Evolutionary conservation across 2,797 vertebrate species (phyloP).

Genomic region (Eurystomus glaucurus): DNA sequence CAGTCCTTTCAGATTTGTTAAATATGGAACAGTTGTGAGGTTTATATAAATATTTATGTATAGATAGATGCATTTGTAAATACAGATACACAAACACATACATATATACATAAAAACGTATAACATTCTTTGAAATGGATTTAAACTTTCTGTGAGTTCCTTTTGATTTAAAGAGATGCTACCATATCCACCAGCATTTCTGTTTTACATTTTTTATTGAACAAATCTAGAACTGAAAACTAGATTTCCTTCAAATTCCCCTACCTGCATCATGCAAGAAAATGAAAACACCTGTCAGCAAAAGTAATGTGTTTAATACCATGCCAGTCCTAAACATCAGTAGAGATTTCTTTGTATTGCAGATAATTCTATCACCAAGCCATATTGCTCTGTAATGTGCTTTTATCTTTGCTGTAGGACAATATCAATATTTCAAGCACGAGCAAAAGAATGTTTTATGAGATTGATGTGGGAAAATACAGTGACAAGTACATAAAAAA

Average conservation of each 20-base stretch:
- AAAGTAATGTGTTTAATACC: constrained; percentile 88
- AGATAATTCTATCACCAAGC: constrained; percentile 85
- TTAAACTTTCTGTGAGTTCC: constrained; percentile 54
- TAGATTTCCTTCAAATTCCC: constrained; percentile 80
- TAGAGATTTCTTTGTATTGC: constrained; percentile 80
- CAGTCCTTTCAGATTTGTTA: neutral
- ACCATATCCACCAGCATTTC: constrained; percentile 44
- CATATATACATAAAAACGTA: neutral
- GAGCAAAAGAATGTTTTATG: constrained; percentile 80
- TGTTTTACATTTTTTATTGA: constrained; percentile 79
- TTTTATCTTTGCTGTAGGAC: constrained; percentile 82
- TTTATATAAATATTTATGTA: neutral
- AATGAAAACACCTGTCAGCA: constrained; percentile 86
- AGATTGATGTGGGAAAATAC: constrained; percentile 79
- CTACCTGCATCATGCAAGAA: constrained; percentile 64
- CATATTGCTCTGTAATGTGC: constrained; percentile 79
- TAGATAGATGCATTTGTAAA: neutral
- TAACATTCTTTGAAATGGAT: constrained; percentile 33
- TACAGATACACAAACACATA: neutral
- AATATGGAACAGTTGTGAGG: neutral
- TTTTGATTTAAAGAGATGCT: constrained; percentile 71
- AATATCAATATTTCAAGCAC: constrained; percentile 82
- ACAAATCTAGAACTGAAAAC: constrained; percentile 70
- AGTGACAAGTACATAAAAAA: constrained; percentile 80
- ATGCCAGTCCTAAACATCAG: constrained; percentile 81